phyloP scores from a whole-genome alignment of 2,888 invertebrate species.

The Mesopsocus fuscifrons region DNA sequence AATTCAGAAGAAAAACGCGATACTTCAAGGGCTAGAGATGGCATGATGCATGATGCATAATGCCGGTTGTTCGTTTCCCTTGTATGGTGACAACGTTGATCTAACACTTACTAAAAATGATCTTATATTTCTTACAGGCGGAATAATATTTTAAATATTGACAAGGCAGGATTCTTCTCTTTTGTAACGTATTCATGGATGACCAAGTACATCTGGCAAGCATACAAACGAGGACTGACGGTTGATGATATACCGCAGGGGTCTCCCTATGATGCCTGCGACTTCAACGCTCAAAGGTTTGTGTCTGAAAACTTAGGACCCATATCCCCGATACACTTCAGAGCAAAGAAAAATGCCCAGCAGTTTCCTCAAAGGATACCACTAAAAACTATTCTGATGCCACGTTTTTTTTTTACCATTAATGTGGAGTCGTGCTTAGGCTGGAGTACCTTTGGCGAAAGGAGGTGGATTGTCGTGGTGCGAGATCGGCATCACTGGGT shows the following conservation, averaged over 20 bases:
- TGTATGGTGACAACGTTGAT: too few relatives aligned
- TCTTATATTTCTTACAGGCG: too few relatives aligned
- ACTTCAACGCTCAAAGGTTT: slow-evolving; percentile 30
- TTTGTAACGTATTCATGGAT: slow-evolving; percentile 32
- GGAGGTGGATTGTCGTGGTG: slow-evolving; percentile 27
- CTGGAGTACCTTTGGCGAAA: slow-evolving; percentile 32
- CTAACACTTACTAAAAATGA: too few relatives aligned
- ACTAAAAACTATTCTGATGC: background rate
- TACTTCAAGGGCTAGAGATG: too few relatives aligned
- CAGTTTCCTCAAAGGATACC: too few relatives aligned
- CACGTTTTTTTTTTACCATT: too few relatives aligned
- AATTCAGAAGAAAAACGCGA: too few relatives aligned
- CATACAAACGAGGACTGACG: slow-evolving; percentile 26
- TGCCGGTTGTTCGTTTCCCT: too few relatives aligned
- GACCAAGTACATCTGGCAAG: slow-evolving; percentile 27
- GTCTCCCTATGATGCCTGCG: slow-evolving; percentile 28
- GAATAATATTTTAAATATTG: slow-evolving; percentile 23
- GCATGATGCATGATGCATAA: too few relatives aligned
- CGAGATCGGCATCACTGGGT: slow-evolving; percentile 27
- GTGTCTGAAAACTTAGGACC: slow-evolving; percentile 14
- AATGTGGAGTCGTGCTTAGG: too few relatives aligned
- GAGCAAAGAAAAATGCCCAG: slow-evolving; percentile 6
- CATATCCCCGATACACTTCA: slow-evolving; percentile 13
- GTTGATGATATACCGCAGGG: slow-evolving; percentile 24
- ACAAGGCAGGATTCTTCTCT: slow-evolving; percentile 29